Evolutionary conservation across 1,140 invertebrate genomes (phyloP), one percentile per base, ranked within the genome.

Genomic region (Lepidurus arcticus): DNA sequence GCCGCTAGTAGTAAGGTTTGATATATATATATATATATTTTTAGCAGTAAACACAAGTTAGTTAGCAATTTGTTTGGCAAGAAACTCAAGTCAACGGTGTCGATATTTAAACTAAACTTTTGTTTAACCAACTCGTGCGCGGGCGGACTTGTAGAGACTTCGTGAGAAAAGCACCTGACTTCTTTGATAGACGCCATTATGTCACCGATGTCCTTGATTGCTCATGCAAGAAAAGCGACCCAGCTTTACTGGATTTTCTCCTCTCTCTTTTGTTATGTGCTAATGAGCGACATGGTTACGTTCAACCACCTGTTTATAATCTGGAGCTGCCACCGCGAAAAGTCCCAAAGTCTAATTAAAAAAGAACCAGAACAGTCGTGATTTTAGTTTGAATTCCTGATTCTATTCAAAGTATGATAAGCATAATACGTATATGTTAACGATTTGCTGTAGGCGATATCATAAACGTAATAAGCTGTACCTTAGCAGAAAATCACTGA

Each of bases 71-170:
- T 4, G 34, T 4, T 34, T 34, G 34, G 34, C 2, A 34, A 4
- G 34, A 4, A 34, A 34, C 4, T 34, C 4, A 34, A 34, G 2
- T 4, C 7, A 65, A 65, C 53, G 53, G 53, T 65, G 21, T n/a
- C 16, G 13, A 16, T 9, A 21, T 65, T 65, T 65, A 6, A 13
- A 21, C 53, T 65, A 65, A 65, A 11, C 16, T 21, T 47, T 16
- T 65, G 16, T 65, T 65, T 21, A 65, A 65, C 13, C 21, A 65
- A n/a, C n/a, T 65, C 53, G 53, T 65, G 53, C 53, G n/a, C 53
- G 53, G 6, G 16, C 21, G 16, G 16, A 21, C 21, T 21, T n/a
- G n/a, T 65, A 13, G 13, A n/a, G 13, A 21, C 21, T 13, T 65
- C 53, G 21, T 65, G 53, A 7, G 53, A 65, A 65, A 65, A 65